A percentile compares a stretch with the other conserved stretches of the same genome.
Conservation (phyloP, 1,140 invertebrate genomes). For the Zaprionus ornatus region DNA sequence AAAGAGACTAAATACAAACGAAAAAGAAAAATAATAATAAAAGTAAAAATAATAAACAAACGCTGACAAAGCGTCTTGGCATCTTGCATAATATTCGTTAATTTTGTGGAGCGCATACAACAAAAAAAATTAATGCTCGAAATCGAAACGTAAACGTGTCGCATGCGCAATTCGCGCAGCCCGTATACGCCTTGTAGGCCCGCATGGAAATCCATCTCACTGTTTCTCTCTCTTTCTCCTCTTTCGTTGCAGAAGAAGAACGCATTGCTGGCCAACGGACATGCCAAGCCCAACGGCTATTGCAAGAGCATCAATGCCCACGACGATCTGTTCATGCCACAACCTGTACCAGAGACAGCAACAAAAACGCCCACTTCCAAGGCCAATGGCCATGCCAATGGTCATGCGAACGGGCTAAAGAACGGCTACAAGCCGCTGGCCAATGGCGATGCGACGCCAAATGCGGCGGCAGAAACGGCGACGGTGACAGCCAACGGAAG, state of each 20-base stretch:
- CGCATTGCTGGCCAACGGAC: slow-evolving; percentile 57
- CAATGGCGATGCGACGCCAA: slow-evolving; percentile 44
- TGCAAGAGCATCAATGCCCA: slow-evolving; percentile 77
- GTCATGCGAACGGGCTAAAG: slow-evolving; percentile 61
- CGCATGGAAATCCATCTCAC: not conserved
- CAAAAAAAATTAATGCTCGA: not conserved
- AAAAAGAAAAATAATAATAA: slow-evolving; percentile 38
- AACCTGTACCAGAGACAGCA: slow-evolving; percentile 37
- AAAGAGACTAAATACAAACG: slow-evolving; percentile 43
- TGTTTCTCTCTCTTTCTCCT: not conserved
- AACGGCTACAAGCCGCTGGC: slow-evolving; percentile 64
- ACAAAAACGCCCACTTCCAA: slow-evolving; percentile 40
- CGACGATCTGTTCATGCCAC: slow-evolving; percentile 68
- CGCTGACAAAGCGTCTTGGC: slow-evolving; percentile 41
- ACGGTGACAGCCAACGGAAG: slow-evolving; percentile 35
- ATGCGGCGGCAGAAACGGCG: slow-evolving; percentile 5
- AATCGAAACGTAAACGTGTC: slow-evolving; percentile 5
- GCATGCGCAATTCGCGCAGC: slow-evolving; percentile 13
- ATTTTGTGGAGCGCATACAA: slow-evolving; percentile 16
- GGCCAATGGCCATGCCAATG: slow-evolving; percentile 59
- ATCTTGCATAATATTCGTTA: slow-evolving; percentile 48
- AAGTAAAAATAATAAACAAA: slow-evolving; percentile 54
- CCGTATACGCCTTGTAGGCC: slow-evolving; percentile 24
- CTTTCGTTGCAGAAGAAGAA: slow-evolving; percentile 63
- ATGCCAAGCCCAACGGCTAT: slow-evolving; percentile 70